These are phyloP conservation scores for Axea sp. DNA, from an alignment of 2,888 invertebrate genomes.

Conservation along the genomic window DNA sequence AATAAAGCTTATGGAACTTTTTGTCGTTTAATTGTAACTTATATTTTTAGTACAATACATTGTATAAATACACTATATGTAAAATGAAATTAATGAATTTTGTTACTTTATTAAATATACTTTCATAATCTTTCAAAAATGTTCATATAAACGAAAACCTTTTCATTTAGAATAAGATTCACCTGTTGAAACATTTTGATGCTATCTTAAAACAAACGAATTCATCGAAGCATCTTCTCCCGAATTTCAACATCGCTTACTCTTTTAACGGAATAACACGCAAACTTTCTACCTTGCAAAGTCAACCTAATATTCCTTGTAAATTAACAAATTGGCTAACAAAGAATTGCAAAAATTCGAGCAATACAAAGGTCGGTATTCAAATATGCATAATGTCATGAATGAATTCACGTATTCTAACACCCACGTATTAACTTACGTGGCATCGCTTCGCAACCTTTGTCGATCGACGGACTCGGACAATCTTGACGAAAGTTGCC, in stretches of 20 bases:
- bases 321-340: slow-evolving; percentile 2
- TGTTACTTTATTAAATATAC: too few species aligned
- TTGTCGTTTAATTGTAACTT: too few species aligned
- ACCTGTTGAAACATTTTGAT: slow-evolving; percentile 24
- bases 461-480: slow-evolving; percentile 53
- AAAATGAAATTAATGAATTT: too few species aligned
- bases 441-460: slow-evolving; percentile 43
- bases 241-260: slow-evolving; percentile 48
- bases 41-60: too few species aligned
- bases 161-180: too few species aligned
- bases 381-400: slow-evolving; percentile 36
- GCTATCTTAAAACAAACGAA: slow-evolving; percentile 34
- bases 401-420: slow-evolving; percentile 58
- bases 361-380: slow-evolving; percentile 52
- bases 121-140: too few species aligned
- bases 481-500: slow-evolving; percentile 25
- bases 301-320: slow-evolving; percentile 12
- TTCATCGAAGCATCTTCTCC: slow-evolving; percentile 20
- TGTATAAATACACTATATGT: too few species aligned
- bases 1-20: too few species aligned
- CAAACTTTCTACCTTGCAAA: slow-evolving; percentile 45
- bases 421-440: slow-evolving; percentile 40
- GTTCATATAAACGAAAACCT: too few species aligned
- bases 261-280: slow-evolving; percentile 37
- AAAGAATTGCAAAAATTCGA: slow-evolving; percentile 22